Conservation (phyloP, 2,888 invertebrate species). For the Drosophila longiperda region DNA sequence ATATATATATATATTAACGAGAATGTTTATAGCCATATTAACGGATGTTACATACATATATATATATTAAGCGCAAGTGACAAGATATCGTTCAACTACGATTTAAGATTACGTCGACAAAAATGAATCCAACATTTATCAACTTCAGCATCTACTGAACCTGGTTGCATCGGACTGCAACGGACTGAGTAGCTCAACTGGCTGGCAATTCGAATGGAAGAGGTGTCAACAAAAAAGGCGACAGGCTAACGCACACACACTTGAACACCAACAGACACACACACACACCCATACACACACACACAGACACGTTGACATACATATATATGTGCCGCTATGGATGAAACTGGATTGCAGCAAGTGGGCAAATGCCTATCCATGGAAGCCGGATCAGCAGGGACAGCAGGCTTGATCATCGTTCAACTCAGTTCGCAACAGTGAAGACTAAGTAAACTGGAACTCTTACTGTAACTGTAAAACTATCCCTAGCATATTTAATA, state of each 20-base stretch:
- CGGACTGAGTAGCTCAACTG: conserved; percentile 1
- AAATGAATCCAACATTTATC: conserved; percentile 13
- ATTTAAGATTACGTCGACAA: conserved; percentile 37
- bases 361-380: background rate
- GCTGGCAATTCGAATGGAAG: conserved; percentile 2
- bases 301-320: background rate
- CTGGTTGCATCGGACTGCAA: conserved; percentile 16
- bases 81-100: conserved; percentile 51
- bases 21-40: conserved; percentile 57
- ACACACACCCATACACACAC: conserved; percentile 14
- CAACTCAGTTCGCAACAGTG: conserved; percentile 9
- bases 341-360: background rate
- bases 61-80: conserved; percentile 54
- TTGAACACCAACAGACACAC: conserved; percentile 19
- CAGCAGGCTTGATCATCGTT: conserved; percentile 8
- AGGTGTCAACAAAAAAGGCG: conserved; percentile 5
- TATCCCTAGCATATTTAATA: conserved; percentile 40
- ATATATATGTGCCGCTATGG: conserved; percentile 6
- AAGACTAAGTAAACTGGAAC: conserved; percentile 23
- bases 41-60: conserved; percentile 50
- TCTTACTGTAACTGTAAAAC: conserved; percentile 38
- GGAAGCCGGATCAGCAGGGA: conserved; percentile 6
- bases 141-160: conserved; percentile 6
- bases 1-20: conserved; percentile 18
- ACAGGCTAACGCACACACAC: conserved; percentile 47